phyloP scores from a whole-genome alignment of 1,140 invertebrate species.

The Ganaspis sp. region DNA sequence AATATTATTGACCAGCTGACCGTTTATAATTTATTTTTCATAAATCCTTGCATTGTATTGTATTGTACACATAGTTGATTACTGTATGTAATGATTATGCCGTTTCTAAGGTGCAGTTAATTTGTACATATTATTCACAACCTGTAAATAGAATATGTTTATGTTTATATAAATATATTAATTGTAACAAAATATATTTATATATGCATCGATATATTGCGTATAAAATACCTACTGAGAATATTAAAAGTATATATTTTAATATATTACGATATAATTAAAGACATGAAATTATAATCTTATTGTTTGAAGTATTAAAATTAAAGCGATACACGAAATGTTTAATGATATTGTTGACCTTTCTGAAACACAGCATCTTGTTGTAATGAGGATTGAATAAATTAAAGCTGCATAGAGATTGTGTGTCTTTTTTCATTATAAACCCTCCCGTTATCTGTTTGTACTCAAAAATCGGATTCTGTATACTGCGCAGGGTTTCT shows the following conservation, averaged over 20 bases:
- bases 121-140: slow-evolving; percentile 64
- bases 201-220: slow-evolving; percentile 8
- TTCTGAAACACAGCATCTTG: slow-evolving; percentile 71
- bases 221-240: slow-evolving; percentile 57
- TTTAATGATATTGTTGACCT: slow-evolving; percentile 75
- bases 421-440: slow-evolving; percentile 28
- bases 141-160: slow-evolving; percentile 65
- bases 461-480: no score
- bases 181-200: not conserved
- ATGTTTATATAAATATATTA: slow-evolving; percentile 42
- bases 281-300: slow-evolving; percentile 73
- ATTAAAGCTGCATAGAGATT: slow-evolving; percentile 65
- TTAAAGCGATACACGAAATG: slow-evolving; percentile 71
- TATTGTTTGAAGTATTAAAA: slow-evolving; percentile 75
- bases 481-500: no score
- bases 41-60: slow-evolving; percentile 44
- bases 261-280: slow-evolving; percentile 73
- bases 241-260: slow-evolving; percentile 75
- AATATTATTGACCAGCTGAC: slow-evolving; percentile 51
- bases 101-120: slow-evolving; percentile 67
- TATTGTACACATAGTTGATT: slow-evolving; percentile 55
- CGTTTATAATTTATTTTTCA: slow-evolving; percentile 61
- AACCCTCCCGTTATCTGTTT: no score
- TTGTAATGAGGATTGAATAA: slow-evolving; percentile 74
- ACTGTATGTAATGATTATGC: slow-evolving; percentile 59